Base-by-base conservation (phyloP, 1,140 invertebrate species). In the Drosophila triauraria region DNA sequence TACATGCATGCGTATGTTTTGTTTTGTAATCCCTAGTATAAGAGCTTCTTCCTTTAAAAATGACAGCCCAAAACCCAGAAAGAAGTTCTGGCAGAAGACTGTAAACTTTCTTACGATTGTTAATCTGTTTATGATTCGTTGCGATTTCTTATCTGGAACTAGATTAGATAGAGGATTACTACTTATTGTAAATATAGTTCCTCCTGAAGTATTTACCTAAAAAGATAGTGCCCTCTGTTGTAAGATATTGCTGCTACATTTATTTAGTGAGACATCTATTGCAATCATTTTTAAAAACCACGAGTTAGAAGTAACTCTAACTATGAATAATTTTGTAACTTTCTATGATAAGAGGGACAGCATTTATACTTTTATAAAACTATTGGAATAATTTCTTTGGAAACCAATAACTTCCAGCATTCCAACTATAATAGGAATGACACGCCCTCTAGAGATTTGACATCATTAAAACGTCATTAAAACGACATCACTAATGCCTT, bases 111-210 rank as follows among this genome's bases (percentile, higher is more conserved):
- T 8, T 15, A 13, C 12, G 12, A 17, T 32, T n/a, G 7, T 12
- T 13, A 17, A n/a, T 44, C 17, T 17, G 9, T 17, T 13, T 25
- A 38, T 30, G 30, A 32, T 61, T 42, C 10, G 32, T 13, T 23
- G 27, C 40, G 7, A 44, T 32, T 43, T 32, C 38, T 43, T 64
- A 64, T 64, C 62, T 61, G 17, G 12, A 4, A 23, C 7, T 2
- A 61, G 62, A 64, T 64, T 32, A 64, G 62, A 64, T 61, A 61
- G 27, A n/a, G 20, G 25, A 42, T 60, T 63, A 32, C 27, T 43
- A 4, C 32, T 32, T 32, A 42, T 1, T 20, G 35, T 42, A 20
- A 30, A 40, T 63, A 63, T 25, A 8, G 23, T 40, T 9, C 23
- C 15, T 15, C 3, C 12, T 2, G 9, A 20, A 35, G 27, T 44